Percentiles rank a stretch among this genome's conserved stretches.
Conservation (phyloP, 2,113 vertebrate species). For the Saguinus imperator region DNA sequence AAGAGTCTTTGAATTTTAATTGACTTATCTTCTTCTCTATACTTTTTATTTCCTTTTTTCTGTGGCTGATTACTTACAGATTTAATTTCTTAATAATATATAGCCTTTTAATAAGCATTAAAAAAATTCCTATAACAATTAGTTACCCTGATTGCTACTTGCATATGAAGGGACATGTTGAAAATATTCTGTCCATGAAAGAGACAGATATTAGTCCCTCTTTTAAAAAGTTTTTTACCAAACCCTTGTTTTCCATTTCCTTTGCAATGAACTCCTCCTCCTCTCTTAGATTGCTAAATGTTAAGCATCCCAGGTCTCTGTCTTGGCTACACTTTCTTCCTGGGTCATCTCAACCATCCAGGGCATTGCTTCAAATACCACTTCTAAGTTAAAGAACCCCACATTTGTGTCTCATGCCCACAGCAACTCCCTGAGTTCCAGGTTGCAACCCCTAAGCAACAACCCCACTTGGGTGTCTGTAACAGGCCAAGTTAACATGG, state of each 20-base stretch:
- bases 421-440: not conserved
- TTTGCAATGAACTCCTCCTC: not conserved
- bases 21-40: not conserved
- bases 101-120: not conserved
- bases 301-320: not conserved
- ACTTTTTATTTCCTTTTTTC: not conserved
- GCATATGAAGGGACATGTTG: not conserved
- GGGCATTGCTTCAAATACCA: not conserved
- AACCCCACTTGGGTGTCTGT: not conserved
- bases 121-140: not conserved
- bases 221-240: not conserved
- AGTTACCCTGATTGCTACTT: not conserved
- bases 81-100: not conserved
- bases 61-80: no score
- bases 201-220: not conserved
- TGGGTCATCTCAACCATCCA: not conserved
- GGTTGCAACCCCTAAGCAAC: not conserved
- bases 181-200: not conserved
- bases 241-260: not conserved
- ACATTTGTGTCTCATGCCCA: not conserved
- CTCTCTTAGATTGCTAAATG: not conserved
- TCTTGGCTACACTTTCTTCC: not conserved
- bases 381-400: not conserved
- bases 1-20: conserved; percentile 2
- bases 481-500: not conserved